These are phyloP conservation scores for Disparrhopalites patrizii DNA, from an alignment of 2,888 invertebrate species.

Conservation along the genomic window DNA sequence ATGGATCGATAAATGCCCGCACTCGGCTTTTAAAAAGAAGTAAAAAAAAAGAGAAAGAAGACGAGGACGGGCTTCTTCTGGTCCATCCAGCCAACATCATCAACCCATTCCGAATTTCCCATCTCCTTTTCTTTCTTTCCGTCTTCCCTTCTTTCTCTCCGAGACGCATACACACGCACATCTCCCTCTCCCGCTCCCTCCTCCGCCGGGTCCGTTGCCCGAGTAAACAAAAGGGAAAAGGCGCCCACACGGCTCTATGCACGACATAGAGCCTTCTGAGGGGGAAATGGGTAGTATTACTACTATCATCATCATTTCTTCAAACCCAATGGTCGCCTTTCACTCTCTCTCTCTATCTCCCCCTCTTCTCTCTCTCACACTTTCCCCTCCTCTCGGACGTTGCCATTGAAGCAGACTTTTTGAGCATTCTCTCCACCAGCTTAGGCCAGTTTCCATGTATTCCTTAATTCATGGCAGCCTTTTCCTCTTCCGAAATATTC, in stretches of 20 bases:
- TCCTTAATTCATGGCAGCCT: no score
- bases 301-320: no score
- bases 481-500: no score
- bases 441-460: no score
- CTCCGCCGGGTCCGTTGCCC: neutral
- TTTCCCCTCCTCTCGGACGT: neutral
- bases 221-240: no score
- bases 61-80: slow-evolving; percentile 19
- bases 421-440: no score
- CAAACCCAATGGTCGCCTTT: neutral
- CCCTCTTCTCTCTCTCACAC: neutral
- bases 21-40: slow-evolving; percentile 26
- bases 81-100: slow-evolving; percentile 27
- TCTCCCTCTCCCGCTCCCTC: neutral
- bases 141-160: neutral
- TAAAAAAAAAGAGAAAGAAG: slow-evolving; percentile 8
- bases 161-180: neutral
- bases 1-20: slow-evolving; percentile 33
- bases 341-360: neutral
- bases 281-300: no score
- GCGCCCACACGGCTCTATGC: no score
- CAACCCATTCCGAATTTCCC: slow-evolving; percentile 25
- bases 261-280: no score
- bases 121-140: slow-evolving; percentile 16
- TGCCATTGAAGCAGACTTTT: no score